phyloP scores from a whole-genome alignment of 1,140 invertebrate species.

The Amphibalanus amphitrite region DNA sequence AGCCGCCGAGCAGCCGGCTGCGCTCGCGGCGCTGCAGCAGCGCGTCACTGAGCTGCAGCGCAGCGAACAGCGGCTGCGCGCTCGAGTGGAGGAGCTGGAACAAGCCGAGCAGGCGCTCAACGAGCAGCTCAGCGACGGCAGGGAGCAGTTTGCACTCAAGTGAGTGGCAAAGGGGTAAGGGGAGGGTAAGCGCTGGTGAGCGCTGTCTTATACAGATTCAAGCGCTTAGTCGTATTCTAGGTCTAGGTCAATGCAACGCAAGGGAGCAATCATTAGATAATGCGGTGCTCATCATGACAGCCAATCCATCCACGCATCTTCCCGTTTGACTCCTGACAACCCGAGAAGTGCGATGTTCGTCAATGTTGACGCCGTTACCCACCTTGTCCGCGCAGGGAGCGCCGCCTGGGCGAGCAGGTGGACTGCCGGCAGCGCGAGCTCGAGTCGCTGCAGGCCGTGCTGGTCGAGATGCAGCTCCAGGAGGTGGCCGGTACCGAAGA shows the following conservation, averaged over 20 bases:
- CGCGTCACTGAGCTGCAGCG: constrained; percentile 21
- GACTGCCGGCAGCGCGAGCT: neutral
- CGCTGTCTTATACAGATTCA: no score
- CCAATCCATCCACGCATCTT: no score
- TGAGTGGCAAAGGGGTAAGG: neutral
- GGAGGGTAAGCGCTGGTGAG: no score
- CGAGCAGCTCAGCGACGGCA: constrained; percentile 19
- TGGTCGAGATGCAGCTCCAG: neutral
- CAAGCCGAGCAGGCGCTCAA: constrained; percentile 19
- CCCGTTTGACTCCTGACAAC: no score
- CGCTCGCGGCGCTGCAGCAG: constrained; percentile 17
- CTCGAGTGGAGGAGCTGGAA: constrained; percentile 25
- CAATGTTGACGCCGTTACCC: neutral
- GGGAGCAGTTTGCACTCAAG: constrained; percentile 14
- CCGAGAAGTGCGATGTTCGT: no score
- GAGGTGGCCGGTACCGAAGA: neutral
- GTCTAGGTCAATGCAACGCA: no score
- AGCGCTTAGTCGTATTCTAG: no score
- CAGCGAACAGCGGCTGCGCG: constrained; percentile 20
- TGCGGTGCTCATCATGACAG: no score
- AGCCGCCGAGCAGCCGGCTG: constrained; percentile 19
- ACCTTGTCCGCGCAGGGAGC: neutral
- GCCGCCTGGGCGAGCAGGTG: neutral
- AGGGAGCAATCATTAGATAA: no score
- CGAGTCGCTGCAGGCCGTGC: neutral